Base-by-base conservation (phyloP, 30 jellyfish, hydroid and myxozoan genomes). In the Pelagia noctiluca region DNA sequence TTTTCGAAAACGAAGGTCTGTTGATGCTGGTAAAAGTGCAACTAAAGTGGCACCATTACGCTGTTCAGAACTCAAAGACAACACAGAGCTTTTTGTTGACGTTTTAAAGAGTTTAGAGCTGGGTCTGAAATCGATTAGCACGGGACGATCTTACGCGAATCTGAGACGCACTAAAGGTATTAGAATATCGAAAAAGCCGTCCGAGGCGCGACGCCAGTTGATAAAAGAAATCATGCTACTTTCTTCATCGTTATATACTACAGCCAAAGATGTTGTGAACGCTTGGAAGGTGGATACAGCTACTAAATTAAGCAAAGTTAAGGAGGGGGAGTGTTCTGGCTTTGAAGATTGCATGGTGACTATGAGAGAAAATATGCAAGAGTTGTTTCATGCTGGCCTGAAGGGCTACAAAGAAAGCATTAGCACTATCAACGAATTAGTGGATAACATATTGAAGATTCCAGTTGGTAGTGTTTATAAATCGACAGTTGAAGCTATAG, bases 271-370 rank as follows among this genome's bases (percentile, higher is more conserved):
- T 0, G 35, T 69, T 2, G 47, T 82, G 30, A 22, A 33, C n/a
- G 78, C 65, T 36, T 86, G 96, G 96, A 24, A 7, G 8, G 22
- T 50, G 62, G 34, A 48, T 31, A 29, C 71, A 28, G 90, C 71
- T 36, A 80, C 30, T 35, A 2, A 46, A 57, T 37, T 91, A 11
- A 47, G 74, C n/a, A 78, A 69, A 29, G 71, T 76, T 8, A 36
- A 34, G 66, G 85, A 61, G 1, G 57, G 64, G 63, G 76, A 57
- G 18, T 91, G 98, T 50, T 19, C 74, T 73, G 94, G 77, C 24
- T 63, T 75, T 18, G 53, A 29, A 1, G 98, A 83, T 12, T 93
- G 98, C 50, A 46, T 87, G 34, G 60, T 57, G 2, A 61, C 76
- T 19, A 50, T 30, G 81, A 57, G 81, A 28, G 94, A 76, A 18